These are phyloP conservation scores for Philereme transversata DNA, from an alignment of 2,888 invertebrate species.

Conservation along the genomic window DNA sequence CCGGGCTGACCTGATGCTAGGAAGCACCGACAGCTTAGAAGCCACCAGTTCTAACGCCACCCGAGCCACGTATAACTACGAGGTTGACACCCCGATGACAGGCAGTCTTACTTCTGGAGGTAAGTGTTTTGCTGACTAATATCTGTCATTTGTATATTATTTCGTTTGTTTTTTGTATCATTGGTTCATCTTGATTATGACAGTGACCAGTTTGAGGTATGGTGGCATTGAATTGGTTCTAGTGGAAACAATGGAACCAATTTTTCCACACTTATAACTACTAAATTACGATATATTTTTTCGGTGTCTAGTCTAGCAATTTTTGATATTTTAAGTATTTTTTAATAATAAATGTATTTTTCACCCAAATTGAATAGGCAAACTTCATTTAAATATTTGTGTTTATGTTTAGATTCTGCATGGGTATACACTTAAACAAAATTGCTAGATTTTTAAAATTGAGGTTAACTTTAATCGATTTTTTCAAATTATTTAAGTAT, in stretches of 20 bases:
- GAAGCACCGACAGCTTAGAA: conserved; percentile 89
- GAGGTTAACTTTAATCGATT: neutral
- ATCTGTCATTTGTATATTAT: neutral
- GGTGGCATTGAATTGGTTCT: too few species aligned
- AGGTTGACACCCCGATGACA: conserved; percentile 93
- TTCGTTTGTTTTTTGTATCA: neutral
- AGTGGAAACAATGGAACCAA: too few species aligned
- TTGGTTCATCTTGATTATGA: neutral
- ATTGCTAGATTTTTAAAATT: neutral
- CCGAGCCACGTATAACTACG: conserved; percentile 92
- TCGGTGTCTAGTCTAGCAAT: neutral
- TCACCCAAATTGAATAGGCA: too few species aligned
- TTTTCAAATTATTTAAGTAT: conserved; percentile 25
- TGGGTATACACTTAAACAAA: neutral
- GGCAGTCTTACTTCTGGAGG: conserved; percentile 91
- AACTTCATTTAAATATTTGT: too few species aligned
- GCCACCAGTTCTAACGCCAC: conserved; percentile 92
- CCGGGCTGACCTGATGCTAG: conserved; percentile 82
- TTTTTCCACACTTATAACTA: too few species aligned
- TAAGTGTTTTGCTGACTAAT: conserved; percentile 43
- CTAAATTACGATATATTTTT: too few species aligned
- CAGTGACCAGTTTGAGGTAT: too few species aligned
- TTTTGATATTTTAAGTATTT: neutral
- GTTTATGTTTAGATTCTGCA: too few species aligned
- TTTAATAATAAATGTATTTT: too few species aligned